These are phyloP conservation scores for Drosophila tanythrix DNA, from an alignment of 2,888 invertebrate genomes.

Conservation along the genomic window DNA sequence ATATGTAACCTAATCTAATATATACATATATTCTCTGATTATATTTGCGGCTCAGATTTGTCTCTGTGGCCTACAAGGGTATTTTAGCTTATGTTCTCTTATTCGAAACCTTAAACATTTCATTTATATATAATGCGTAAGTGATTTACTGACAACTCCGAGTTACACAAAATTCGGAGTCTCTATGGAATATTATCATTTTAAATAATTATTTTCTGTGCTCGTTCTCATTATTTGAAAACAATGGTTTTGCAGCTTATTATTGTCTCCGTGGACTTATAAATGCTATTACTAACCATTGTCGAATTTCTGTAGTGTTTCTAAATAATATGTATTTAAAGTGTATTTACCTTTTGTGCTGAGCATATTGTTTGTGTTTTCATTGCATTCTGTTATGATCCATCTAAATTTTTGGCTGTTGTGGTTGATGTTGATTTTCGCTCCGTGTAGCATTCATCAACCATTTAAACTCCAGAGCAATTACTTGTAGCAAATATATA, in stretches of 20 bases:
- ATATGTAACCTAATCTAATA: not conserved
- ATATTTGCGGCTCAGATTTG: not conserved
- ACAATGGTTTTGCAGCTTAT: not conserved
- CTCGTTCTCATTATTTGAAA: not conserved
- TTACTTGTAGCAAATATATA: conserved; percentile 51
- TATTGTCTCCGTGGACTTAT: not conserved
- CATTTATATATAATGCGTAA: not conserved
- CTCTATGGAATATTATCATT: not conserved
- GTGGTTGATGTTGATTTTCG: conserved; percentile 25
- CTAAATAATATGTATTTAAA: not conserved
- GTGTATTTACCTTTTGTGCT: conserved; percentile 13
- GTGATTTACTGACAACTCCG: not conserved
- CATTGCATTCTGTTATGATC: not conserved
- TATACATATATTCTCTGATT: not conserved
- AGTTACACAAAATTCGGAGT: not conserved
- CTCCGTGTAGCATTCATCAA: conserved; percentile 46
- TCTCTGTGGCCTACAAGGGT: not conserved
- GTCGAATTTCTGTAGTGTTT: not conserved
- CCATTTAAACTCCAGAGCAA: conserved; percentile 50
- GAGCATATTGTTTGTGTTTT: not conserved
- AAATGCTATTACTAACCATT: not conserved
- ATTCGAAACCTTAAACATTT: conserved; percentile 4
- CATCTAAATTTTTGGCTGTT: not conserved
- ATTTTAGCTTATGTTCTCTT: not conserved
- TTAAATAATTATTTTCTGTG: not conserved